A percentile compares a stretch with the other conserved stretches of the same genome.
phyloP scores from a whole-genome alignment of 2,113 vertebrate genomes.

The Chaetops frenatus region DNA sequence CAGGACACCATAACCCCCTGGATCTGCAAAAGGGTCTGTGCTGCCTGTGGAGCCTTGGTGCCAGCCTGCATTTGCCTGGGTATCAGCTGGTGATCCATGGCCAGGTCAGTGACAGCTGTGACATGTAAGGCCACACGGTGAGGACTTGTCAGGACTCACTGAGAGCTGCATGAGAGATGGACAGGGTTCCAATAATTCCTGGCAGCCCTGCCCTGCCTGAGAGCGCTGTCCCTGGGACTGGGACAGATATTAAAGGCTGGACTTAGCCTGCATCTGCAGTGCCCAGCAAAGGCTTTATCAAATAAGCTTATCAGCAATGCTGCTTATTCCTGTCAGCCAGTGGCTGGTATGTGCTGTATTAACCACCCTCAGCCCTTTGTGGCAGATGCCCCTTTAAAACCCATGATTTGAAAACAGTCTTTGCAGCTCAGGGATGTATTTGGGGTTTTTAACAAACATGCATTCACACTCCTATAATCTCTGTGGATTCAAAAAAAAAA shows the following conservation, averaged over 20 bases:
- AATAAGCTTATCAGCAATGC: not conserved
- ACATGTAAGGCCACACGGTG: fast-evolving
- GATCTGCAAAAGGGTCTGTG: not conserved
- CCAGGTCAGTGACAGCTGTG: not conserved
- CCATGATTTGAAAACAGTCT: not conserved
- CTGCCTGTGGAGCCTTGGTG: not conserved
- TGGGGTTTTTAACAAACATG: not conserved
- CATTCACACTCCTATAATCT: fast-evolving
- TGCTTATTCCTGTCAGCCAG: not conserved
- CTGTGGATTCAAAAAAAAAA: not conserved
- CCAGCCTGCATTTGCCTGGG: not conserved
- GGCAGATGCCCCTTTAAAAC: not conserved
- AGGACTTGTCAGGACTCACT: not conserved
- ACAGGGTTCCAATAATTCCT: not conserved
- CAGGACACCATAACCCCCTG: not conserved
- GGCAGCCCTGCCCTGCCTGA: not conserved
- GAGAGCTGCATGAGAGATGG: not conserved
- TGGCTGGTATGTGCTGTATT: not conserved
- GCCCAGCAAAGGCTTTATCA: constrained; percentile 18
- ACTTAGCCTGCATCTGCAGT: not conserved
- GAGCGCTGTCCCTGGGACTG: not conserved
- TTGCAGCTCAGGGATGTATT: not conserved
- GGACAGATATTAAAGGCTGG: not conserved
- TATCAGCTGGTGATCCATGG: not conserved
- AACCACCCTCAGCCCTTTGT: not conserved